Percentiles rank a stretch among this genome's conserved stretches.
phyloP scores from a whole-genome alignment of 2,888 invertebrate genomes.

The Zygogramma bicolorata region DNA sequence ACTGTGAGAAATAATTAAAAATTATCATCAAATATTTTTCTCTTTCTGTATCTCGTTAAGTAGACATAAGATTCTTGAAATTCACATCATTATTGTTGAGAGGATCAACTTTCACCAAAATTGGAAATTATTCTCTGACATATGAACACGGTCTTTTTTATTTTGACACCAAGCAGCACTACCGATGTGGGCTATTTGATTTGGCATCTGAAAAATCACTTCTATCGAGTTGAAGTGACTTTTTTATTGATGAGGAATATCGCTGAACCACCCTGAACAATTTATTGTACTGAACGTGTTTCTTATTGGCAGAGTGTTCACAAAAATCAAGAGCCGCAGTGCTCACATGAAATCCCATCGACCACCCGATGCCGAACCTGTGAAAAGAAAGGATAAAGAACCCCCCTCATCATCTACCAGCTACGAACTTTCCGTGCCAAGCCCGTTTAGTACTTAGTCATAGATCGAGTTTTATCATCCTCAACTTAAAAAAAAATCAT shows the following conservation, averaged over 20 bases:
- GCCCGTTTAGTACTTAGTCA: conserved; percentile 64
- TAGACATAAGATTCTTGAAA: too few species aligned
- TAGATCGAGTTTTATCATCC: conserved; percentile 38
- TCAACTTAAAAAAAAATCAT: conserved; percentile 33
- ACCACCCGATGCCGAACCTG: conserved; percentile 85
- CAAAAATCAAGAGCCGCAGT: conserved; percentile 98
- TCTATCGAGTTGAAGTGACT: too few species aligned
- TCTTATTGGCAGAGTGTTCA: conserved; percentile 84
- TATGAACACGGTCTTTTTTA: too few species aligned
- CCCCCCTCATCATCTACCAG: conserved; percentile 47
- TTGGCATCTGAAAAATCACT: too few species aligned
- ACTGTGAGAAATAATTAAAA: too few species aligned
- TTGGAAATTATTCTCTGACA: too few species aligned
- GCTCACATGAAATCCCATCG: conserved; percentile 99
- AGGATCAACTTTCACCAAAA: too few species aligned
- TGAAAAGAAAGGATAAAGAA: conserved; percentile 52
- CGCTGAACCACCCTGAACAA: conserved; percentile 32
- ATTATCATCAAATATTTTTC: too few species aligned
- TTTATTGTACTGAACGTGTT: conserved; percentile 27
- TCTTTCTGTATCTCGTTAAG: too few species aligned
- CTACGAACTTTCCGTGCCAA: conserved; percentile 64
- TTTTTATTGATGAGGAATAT: not conserved
- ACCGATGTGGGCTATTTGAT: too few species aligned
- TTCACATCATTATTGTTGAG: too few species aligned
- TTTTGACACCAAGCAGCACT: too few species aligned